Percentiles rank a stretch among this genome's conserved stretches.
Conservation (phyloP, 2,113 vertebrate species). For the Leucopternis melanops region DNA sequence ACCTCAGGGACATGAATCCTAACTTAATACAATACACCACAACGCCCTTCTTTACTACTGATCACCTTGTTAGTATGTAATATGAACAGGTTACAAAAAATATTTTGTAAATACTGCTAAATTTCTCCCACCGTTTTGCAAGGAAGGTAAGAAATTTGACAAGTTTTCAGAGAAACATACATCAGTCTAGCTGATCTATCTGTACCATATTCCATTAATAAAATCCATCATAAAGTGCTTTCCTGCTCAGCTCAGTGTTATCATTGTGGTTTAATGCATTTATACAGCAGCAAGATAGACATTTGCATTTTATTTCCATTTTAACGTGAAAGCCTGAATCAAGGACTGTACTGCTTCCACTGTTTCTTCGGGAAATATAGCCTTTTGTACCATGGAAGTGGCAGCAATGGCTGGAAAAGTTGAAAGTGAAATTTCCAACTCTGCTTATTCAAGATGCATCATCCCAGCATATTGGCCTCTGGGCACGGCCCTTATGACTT, state of each 20-base stretch:
- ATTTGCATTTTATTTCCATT: background rate
- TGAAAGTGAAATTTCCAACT: slow-evolving; percentile 6
- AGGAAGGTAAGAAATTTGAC: background rate
- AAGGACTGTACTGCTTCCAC: background rate
- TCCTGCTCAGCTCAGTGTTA: background rate
- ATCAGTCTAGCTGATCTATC: background rate
- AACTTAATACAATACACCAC: background rate
- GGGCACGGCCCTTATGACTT: background rate
- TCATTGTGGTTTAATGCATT: background rate
- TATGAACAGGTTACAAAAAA: background rate
- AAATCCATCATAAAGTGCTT: background rate
- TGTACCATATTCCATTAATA: background rate
- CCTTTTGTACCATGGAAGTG: background rate
- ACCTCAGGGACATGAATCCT: background rate
- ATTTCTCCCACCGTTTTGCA: background rate
- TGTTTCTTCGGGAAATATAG: background rate
- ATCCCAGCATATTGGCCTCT: background rate
- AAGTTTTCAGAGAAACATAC: background rate
- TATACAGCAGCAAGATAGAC: background rate
- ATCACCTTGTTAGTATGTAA: background rate
- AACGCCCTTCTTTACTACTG: background rate
- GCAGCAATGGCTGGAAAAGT: background rate
- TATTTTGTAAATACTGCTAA: background rate
- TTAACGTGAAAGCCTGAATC: background rate
- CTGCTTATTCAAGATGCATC: background rate